phyloP scores from a whole-genome alignment of 2,888 invertebrate genomes.

The Polyommatus iphigenia region DNA sequence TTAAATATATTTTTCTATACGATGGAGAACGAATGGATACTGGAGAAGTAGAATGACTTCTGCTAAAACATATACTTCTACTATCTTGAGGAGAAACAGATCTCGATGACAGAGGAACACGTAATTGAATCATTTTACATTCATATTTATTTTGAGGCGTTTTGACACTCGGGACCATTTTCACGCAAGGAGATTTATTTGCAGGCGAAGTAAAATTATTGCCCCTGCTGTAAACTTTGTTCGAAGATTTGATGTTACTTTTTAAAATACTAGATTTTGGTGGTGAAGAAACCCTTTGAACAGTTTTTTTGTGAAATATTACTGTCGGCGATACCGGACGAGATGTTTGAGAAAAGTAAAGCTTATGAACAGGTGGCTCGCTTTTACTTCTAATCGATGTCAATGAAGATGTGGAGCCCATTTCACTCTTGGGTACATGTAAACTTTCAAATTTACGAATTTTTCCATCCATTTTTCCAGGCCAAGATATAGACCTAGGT shows the following conservation, averaged over 20 bases:
- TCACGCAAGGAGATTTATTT: background rate
- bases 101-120: slow-evolving; percentile 68
- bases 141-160: slow-evolving; percentile 37
- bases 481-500: slow-evolving; percentile 82
- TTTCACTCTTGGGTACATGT: slow-evolving; percentile 63
- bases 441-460: slow-evolving; percentile 74
- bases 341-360: slow-evolving; percentile 74
- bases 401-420: slow-evolving; percentile 71
- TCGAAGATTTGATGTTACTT: slow-evolving; percentile 30
- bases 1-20: slow-evolving; percentile 81
- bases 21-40: slow-evolving; percentile 84
- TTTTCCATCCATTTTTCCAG: slow-evolving; percentile 78
- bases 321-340: slow-evolving; percentile 69
- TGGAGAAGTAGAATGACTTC: slow-evolving; percentile 78
- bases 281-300: slow-evolving; percentile 53
- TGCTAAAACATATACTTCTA: slow-evolving; percentile 48
- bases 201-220: background rate
- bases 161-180: background rate
- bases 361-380: slow-evolving; percentile 81
- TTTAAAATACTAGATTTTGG: slow-evolving; percentile 60
- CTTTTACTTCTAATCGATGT: slow-evolving; percentile 81
- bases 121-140: slow-evolving; percentile 55
- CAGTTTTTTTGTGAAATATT: slow-evolving; percentile 59
- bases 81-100: slow-evolving; percentile 65
- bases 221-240: background rate